A percentile compares a stretch with the other conserved stretches of the same genome.
These are phyloP conservation scores for Channallabes apus DNA, from an alignment of 2,797 vertebrate genomes.

Conservation along the genomic window DNA sequence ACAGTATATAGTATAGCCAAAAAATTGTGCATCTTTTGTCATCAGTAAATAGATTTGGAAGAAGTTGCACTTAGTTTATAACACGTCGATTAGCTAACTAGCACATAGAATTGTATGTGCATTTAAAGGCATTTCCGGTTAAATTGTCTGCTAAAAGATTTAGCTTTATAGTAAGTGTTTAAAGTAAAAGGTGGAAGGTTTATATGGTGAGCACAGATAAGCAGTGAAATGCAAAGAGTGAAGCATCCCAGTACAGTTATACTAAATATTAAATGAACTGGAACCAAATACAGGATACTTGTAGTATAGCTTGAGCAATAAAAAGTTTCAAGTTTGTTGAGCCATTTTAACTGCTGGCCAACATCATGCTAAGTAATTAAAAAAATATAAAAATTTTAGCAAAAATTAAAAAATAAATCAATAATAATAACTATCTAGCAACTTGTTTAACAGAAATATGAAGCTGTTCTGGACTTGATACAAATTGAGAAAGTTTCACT, in stretches of 20 bases:
- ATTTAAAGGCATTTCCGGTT: not conserved
- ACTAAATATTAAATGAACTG: not conserved
- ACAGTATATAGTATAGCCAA: not conserved
- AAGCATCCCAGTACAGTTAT: not conserved
- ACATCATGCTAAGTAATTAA: not conserved
- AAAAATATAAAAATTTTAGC: too few species aligned
- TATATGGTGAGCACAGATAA: not conserved
- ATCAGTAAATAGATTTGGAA: not conserved
- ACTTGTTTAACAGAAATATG: not conserved
- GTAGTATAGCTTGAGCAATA: not conserved
- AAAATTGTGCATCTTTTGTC: not conserved
- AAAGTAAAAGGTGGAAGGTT: not conserved
- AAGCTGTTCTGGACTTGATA: not conserved
- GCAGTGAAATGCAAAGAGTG: not conserved
- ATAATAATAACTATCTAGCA: too few species aligned
- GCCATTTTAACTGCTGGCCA: not conserved
- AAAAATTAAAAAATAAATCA: too few species aligned
- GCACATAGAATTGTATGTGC: not conserved
- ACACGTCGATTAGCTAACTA: not conserved
- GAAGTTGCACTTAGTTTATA: not conserved
- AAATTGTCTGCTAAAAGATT: not conserved
- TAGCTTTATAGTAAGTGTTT: not conserved
- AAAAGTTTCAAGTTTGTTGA: not conserved
- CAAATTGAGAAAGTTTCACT: not conserved
- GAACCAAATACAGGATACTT: not conserved